Evolutionary conservation across 2,888 invertebrate species (phyloP).

Genomic region (Melolontha melolontha): DNA sequence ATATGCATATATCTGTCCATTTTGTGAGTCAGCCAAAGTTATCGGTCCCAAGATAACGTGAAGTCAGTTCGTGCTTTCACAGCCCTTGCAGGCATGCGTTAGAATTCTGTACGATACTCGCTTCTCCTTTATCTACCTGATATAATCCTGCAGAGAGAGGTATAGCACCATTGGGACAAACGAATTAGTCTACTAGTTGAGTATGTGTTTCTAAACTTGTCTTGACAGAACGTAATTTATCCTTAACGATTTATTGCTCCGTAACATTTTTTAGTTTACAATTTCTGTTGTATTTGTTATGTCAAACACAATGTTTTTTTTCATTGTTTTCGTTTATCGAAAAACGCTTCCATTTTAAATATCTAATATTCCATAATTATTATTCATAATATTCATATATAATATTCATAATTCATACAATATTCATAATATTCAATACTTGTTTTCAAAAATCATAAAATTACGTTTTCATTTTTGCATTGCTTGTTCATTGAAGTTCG

Average conservation of each 20-base stretch:
- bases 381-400: too few relatives aligned
- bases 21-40: conserved; percentile 26
- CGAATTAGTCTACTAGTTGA: conserved; percentile 30
- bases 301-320: too few relatives aligned
- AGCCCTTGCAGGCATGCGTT: conserved; percentile 10
- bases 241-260: conserved; percentile 10
- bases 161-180: conserved; percentile 27
- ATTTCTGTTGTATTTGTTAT: neutral
- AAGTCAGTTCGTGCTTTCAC: conserved; percentile 17
- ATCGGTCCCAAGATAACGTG: conserved; percentile 27
- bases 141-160: conserved; percentile 24
- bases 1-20: conserved; percentile 6
- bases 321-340: too few relatives aligned
- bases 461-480: too few relatives aligned
- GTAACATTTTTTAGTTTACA: conserved; percentile 3
- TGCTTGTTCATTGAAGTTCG: too few relatives aligned
- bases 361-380: too few relatives aligned
- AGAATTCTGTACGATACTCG: conserved; percentile 4
- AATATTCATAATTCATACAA: too few relatives aligned
- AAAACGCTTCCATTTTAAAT: too few relatives aligned
- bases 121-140: conserved; percentile 31
- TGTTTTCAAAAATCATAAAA: too few relatives aligned
- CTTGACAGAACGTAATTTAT: conserved; percentile 17
- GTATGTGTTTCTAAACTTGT: conserved; percentile 12
- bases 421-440: too few relatives aligned